phyloP scores from a whole-genome alignment of 2,888 invertebrate genomes.

The Oscheius sp. region DNA sequence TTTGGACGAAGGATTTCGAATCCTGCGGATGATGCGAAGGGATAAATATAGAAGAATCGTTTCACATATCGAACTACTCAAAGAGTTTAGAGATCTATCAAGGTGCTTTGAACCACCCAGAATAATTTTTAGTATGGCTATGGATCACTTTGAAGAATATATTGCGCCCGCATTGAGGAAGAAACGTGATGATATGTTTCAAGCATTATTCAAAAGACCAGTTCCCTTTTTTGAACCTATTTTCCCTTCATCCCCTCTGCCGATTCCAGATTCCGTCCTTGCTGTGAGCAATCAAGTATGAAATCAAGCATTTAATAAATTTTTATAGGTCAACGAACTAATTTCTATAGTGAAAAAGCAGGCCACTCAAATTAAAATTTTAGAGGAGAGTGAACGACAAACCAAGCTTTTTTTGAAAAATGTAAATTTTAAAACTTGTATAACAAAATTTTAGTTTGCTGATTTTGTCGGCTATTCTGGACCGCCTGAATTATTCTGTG shows the following conservation, averaged over 20 bases:
- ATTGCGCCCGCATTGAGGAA: neutral
- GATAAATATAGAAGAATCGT: neutral
- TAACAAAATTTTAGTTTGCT: no score
- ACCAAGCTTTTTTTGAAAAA: no score
- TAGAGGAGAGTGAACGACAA: no score
- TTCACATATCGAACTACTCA: neutral
- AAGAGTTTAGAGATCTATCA: conserved; percentile 8
- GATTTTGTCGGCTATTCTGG: no score
- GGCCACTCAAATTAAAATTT: neutral
- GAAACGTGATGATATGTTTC: no score
- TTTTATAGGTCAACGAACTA: neutral
- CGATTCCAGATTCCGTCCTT: neutral
- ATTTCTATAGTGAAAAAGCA: neutral
- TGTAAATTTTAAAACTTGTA: no score
- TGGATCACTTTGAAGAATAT: conserved; percentile 9
- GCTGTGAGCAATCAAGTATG: neutral
- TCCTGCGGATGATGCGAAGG: neutral
- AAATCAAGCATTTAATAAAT: neutral
- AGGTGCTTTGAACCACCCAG: no score
- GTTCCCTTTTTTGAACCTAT: no score
- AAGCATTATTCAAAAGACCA: no score
- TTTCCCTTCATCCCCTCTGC: no score
- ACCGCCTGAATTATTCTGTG: no score
- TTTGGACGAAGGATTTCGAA: conserved; percentile 10
- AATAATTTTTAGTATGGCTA: conserved; percentile 14